phyloP scores from a whole-genome alignment of 1,140 invertebrate species.

The Platyura marginata region DNA sequence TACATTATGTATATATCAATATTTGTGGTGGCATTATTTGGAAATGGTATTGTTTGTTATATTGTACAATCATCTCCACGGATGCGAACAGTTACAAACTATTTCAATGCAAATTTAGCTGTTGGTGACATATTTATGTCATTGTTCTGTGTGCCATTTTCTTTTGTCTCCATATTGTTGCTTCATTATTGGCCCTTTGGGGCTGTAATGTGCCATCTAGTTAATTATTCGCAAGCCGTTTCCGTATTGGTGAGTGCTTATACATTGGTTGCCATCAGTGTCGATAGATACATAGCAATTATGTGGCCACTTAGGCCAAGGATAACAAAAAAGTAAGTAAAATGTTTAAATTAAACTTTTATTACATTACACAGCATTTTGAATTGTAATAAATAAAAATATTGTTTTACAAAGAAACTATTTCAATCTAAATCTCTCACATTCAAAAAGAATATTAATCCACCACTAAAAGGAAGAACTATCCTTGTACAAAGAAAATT shows the following conservation, averaged over 20 bases:
- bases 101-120: slow-evolving; percentile 71
- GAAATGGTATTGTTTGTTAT: slow-evolving; percentile 67
- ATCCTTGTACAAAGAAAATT: too few species aligned
- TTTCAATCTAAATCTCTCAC: too few species aligned
- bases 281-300: slow-evolving; percentile 74
- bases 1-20: slow-evolving; percentile 56
- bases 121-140: slow-evolving; percentile 72
- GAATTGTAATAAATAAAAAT: too few species aligned
- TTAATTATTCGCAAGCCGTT: slow-evolving; percentile 60
- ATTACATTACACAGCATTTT: too few species aligned
- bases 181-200: slow-evolving; percentile 72
- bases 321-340: slow-evolving; percentile 47
- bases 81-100: slow-evolving; percentile 77
- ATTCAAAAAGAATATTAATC: too few species aligned
- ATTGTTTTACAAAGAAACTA: too few species aligned
- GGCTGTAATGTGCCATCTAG: slow-evolving; percentile 47
- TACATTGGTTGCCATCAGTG: slow-evolving; percentile 67
- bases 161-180: slow-evolving; percentile 54
- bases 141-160: slow-evolving; percentile 71
- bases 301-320: slow-evolving; percentile 68
- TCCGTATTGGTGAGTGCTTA: slow-evolving; percentile 71
- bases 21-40: slow-evolving; percentile 52
- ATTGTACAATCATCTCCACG: slow-evolving; percentile 55
- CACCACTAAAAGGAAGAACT: too few species aligned
- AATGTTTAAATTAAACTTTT: slow-evolving; percentile 5